Percentiles rank a stretch among this genome's conserved stretches.
These are phyloP conservation scores for Epizoanthus stellaris DNA, from an alignment of 92 coral and sea anemone genomes.

Conservation along the genomic window DNA sequence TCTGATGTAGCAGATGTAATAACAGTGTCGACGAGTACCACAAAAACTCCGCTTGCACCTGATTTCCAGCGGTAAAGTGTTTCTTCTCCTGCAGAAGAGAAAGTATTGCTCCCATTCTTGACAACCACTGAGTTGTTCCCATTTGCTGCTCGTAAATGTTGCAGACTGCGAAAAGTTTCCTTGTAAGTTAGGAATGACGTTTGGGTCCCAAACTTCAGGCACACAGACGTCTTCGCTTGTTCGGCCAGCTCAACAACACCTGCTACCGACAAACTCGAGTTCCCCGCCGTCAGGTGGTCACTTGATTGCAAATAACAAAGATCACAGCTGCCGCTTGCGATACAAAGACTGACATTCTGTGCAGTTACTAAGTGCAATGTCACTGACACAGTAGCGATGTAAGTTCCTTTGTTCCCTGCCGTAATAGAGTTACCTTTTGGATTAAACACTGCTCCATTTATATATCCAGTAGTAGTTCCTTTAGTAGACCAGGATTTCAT, in stretches of 20 bases:
- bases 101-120: background rate
- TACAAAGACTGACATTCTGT: background rate
- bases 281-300: slow-evolving; percentile 18
- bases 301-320: background rate
- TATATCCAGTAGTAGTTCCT: slow-evolving; percentile 22
- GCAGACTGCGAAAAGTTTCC: slow-evolving; percentile 19
- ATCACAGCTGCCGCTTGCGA: slow-evolving; percentile 6
- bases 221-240: background rate
- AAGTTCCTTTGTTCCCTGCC: background rate
- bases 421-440: slow-evolving; percentile 7
- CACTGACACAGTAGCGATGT: slow-evolving; percentile 31
- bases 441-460: slow-evolving; percentile 10
- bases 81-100: background rate
- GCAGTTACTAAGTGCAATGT: background rate
- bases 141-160: slow-evolving; percentile 13
- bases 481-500: slow-evolving; percentile 29
- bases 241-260: slow-evolving; percentile 1
- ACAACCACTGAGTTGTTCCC: background rate
- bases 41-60: background rate
- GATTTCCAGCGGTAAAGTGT: background rate
- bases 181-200: background rate
- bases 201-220: background rate
- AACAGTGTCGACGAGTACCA: background rate
- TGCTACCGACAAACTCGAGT: slow-evolving; percentile 11
- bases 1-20: background rate